Evolutionary conservation across 2,797 vertebrate species (phyloP).

Genomic region (Siniperca scherzeri): DNA sequence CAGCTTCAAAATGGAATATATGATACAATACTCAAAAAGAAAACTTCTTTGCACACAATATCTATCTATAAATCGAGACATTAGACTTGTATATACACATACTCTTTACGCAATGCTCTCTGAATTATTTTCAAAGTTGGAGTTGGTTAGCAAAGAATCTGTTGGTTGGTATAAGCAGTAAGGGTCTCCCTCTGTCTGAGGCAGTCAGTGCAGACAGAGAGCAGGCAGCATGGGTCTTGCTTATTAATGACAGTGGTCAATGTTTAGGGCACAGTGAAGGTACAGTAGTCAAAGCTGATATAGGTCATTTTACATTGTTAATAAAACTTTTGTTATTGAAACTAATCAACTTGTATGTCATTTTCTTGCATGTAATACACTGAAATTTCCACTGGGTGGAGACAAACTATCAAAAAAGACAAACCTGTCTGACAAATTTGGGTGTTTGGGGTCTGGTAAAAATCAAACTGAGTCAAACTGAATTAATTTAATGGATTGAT

Average conservation of each 20-base stretch:
- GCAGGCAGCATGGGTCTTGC: constrained; percentile 88
- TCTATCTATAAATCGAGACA: constrained; percentile 80
- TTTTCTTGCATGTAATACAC: constrained; percentile 29
- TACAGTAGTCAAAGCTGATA: constrained; percentile 86
- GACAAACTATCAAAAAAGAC: constrained; percentile 51
- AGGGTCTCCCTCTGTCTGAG: constrained; percentile 61
- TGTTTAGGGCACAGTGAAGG: constrained; percentile 90
- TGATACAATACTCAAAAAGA: constrained; percentile 79
- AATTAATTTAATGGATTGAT: background rate
- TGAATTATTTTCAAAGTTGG: constrained; percentile 84
- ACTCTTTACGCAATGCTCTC: constrained; percentile 80
- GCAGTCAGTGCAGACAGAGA: constrained; percentile 60
- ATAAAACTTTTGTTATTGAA: constrained; percentile 89
- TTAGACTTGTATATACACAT: constrained; percentile 85
- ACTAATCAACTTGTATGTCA: constrained; percentile 30
- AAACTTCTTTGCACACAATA: constrained; percentile 85
- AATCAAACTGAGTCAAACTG: background rate
- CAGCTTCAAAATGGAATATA: constrained; percentile 84
- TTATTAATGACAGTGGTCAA: constrained; percentile 87
- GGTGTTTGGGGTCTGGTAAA: background rate
- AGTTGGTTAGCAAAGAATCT: constrained; percentile 79
- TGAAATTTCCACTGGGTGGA: constrained; percentile 58
- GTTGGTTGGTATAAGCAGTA: constrained; percentile 58
- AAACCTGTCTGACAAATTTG: background rate
- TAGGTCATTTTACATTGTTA: constrained; percentile 89